Conservation (phyloP, 2,888 invertebrate species). For the Diaprepes abbreviatus region DNA sequence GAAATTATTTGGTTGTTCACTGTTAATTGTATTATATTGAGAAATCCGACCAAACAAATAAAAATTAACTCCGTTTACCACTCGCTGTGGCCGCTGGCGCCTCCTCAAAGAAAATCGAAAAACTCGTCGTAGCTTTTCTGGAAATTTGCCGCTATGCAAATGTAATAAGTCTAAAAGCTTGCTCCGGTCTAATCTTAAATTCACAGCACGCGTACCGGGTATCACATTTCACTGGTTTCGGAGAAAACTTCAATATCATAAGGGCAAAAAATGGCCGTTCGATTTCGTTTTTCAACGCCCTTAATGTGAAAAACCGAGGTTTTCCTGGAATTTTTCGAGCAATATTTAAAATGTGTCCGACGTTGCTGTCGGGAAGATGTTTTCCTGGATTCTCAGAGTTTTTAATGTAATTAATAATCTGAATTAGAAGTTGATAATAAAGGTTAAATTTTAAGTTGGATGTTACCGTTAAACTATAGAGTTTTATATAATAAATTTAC, state of each 20-base stretch:
- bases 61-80: neutral
- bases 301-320: constrained; percentile 42
- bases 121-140: constrained; percentile 30
- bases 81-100: constrained; percentile 7
- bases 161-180: constrained; percentile 66
- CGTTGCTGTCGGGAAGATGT: too few relatives aligned
- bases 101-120: constrained; percentile 19
- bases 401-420: too few relatives aligned
- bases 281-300: constrained; percentile 42
- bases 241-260: constrained; percentile 46
- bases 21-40: too few relatives aligned
- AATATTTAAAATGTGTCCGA: too few relatives aligned
- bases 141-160: constrained; percentile 60
- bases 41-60: too few relatives aligned
- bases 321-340: constrained; percentile 31
- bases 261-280: constrained; percentile 36
- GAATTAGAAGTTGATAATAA: too few relatives aligned
- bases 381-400: too few relatives aligned
- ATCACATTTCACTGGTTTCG: constrained; percentile 47
- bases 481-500: too few relatives aligned
- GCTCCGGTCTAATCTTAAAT: constrained; percentile 46
- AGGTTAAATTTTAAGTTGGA: too few relatives aligned
- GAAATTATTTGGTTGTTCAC: too few relatives aligned
- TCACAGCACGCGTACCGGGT: constrained; percentile 46
- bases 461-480: too few relatives aligned